Evolutionary conservation across 2,113 vertebrate species (phyloP), one percentile per base, ranked within the genome.

Genomic region (Phainopepla nitens): DNA sequence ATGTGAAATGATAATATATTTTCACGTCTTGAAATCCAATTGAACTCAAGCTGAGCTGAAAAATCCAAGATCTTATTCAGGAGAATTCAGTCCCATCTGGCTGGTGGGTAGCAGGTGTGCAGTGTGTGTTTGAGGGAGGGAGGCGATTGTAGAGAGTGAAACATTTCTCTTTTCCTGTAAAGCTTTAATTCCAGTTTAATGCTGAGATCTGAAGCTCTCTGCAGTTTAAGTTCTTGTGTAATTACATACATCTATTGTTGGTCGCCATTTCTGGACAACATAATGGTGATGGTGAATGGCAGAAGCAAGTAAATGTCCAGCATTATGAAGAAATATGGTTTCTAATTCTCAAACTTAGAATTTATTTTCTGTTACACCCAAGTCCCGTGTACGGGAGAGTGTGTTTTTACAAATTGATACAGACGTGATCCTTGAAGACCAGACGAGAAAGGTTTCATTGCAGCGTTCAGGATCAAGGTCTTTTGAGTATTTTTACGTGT

Each of bases 131-230:
- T 68, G 66, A 57, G 75, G 62, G 68, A 85, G 78, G 62, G 88
- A 90, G 83, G 50, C 45, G 83, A 61, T 90, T 87, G 80, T 83
- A 64, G 75, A 71, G 76, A 93, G 71, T 65, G 86, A 94, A 96
- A 87, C 71, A 35, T 96, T 94, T 93, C 85, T 93, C 82, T 97
- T 95, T 93, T 91, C 80, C 17, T 60, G 29, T 82, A 71, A 47
- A 89, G 88, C 95, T 94, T 96, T 94, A 88, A 97, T 97, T 96
- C 87, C 53, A 60, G 69, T 89, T 87, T 97, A 95, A 95, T 93
- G 75, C 58, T 87, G 89, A 96, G 88, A 80, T 97, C 96, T 97
- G 86, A 29, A 57, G 91, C 73, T 97, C 86, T 95, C 86, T 89
- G 78, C 66, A 93, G 80, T 93, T 96, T 92, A 94, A 79, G 65